Evolutionary conservation across 2,888 invertebrate genomes (phyloP), one percentile per base, ranked within the genome.

Genomic region (Meghimatium bilineatum): DNA sequence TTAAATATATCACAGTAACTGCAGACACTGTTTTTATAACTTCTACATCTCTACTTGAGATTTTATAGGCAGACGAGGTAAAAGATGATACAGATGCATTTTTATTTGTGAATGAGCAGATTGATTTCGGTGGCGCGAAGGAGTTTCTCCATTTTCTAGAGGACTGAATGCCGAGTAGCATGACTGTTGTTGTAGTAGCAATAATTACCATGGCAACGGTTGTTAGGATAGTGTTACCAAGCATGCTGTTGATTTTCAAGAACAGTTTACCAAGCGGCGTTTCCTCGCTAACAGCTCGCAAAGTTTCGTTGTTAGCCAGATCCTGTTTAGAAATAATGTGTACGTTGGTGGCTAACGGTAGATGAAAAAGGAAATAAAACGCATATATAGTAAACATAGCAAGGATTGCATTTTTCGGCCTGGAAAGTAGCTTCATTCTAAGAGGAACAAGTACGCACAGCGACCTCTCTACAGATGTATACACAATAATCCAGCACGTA

Each of bases 401-500:
- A n/a, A 72, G 14, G 12, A 34, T 36, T 5, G 80, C 10, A 0
- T 10, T 36, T 36, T 34, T 72, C 1, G 80, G 36, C 49, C 32
- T 29, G 20, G 69, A 12, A 6, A 79, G 69, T 8, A 0, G 29
- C 20, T 69, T 79, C 8, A 80, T 32, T 60, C 36, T 72, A 23
- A 80, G 38, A 3, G 80, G 72, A 14, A 56, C 20, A 17, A 80
- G 3, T 10, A 80, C 80, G 23, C 71, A 56, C 32, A 71, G 0
- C 20, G 80, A 36, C 32, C 80, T 49, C 36, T 71, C 71, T 36
- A 71, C 52, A 3, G 80, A 80, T 23, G 52, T 56, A 32, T 71
- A 80, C 32, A 80, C 80, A 1, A 38, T 71, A 12, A 80, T 69
- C 80, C 80, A 80, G 32, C 49, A 32, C 3, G 71, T 80, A 52